These are phyloP conservation scores for Noctua janthe DNA, from an alignment of 2,888 invertebrate species.

Conservation along the genomic window DNA sequence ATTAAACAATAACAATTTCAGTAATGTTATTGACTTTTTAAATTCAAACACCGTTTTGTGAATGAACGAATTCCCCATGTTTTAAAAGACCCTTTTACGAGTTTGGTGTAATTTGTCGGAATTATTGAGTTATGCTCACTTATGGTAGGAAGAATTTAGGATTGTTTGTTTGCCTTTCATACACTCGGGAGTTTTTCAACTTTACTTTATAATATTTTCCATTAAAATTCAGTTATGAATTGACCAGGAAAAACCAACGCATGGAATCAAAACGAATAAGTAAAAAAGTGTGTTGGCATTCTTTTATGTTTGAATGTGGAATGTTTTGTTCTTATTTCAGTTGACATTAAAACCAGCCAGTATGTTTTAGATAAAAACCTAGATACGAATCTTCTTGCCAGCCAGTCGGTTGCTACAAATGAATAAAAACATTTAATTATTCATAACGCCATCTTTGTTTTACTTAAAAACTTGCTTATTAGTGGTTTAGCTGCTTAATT, in stretches of 20 bases:
- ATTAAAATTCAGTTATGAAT: slow-evolving; percentile 10
- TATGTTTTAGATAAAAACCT: slow-evolving; percentile 1
- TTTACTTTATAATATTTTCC: neutral
- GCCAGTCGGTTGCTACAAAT: neutral
- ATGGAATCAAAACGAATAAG: slow-evolving; percentile 1
- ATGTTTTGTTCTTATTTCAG: slow-evolving; percentile 17
- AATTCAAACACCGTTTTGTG: slow-evolving; percentile 61
- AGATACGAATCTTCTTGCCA: slow-evolving; percentile 9
- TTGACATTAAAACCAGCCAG: slow-evolving; percentile 7
- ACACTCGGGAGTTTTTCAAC: neutral
- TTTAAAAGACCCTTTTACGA: slow-evolving; percentile 44
- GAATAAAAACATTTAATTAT: slow-evolving; percentile 28
- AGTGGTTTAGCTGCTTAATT: slow-evolving; percentile 3
- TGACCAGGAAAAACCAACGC: neutral
- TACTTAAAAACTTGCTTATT: slow-evolving; percentile 24
- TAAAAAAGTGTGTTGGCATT: neutral
- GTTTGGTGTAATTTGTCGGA: slow-evolving; percentile 48
- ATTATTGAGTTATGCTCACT: slow-evolving; percentile 48
- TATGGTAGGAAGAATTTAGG: slow-evolving; percentile 18
- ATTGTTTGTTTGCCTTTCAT: slow-evolving; percentile 36
- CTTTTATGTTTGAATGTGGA: neutral
- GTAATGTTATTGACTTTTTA: slow-evolving; percentile 67
- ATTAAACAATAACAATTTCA: slow-evolving; percentile 71
- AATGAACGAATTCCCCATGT: slow-evolving; percentile 51
- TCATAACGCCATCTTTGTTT: slow-evolving; percentile 36